Evolutionary conservation across 2,888 invertebrate genomes (phyloP), one percentile per base, ranked within the genome.

Genomic region (Cataglyphis cursor): DNA sequence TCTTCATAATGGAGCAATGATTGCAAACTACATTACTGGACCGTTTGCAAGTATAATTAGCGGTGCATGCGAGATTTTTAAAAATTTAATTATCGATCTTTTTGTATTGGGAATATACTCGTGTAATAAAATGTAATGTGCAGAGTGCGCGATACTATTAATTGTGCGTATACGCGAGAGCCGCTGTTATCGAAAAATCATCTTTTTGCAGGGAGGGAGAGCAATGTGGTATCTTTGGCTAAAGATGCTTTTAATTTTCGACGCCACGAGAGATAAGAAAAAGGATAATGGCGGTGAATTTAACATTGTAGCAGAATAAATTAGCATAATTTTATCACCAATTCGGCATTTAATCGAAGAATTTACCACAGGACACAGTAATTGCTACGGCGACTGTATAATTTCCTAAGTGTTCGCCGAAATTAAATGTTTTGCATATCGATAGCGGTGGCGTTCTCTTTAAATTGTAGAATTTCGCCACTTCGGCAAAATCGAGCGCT

Each of bases 31-130:
- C 1, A 21, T 57, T 24, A 57, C 5, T 57, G 35, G 9, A 9
- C 35, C 62, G 35, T 62, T 57, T 57, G 15, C 28, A 12, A 21
- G 8, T 85, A 84, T 81, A 83, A 83, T 78, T 74, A 48, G 85
- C 84, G 84, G 75, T 83, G 86, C 84, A 86, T 90, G 86, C 84
- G 83, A 84, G 85, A 89, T 28, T 86, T 85, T 88, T 89, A 85
- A 83, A 89, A 89, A 91, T 91, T 90, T 89, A 91, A 91, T 92
- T 91, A 91, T 87, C 87, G 85, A 78, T 84, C 66, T 82, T 64
- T 15, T 57, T n/a, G 59, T 51, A 61, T 28, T 48, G 24, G 48
- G 18, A 38, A 10, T 82, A 65, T 41, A 73, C 57, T 38, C 54
- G n/a, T 28, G 35, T 78, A 86, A 85, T 66, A 64, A 81, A 41